A percentile compares a stretch with the other conserved stretches of the same genome.
These are phyloP conservation scores for Sanderia malayensis DNA, from an alignment of 30 jellyfish, hydroid and myxozoan genomes.

Conservation along the genomic window DNA sequence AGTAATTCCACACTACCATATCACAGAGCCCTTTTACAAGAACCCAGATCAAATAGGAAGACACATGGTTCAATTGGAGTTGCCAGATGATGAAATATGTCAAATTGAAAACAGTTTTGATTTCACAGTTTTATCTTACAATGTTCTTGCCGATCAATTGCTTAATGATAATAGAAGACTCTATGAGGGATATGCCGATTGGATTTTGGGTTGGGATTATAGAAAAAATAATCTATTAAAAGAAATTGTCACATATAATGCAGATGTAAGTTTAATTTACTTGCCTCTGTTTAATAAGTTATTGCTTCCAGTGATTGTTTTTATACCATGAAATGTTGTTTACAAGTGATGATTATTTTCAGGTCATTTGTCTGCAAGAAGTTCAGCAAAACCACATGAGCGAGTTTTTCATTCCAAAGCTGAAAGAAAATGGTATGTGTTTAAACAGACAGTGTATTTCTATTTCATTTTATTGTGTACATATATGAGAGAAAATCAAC, in stretches of 20 bases:
- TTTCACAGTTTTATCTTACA: conserved; percentile 87
- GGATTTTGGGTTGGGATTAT: conserved; percentile 76
- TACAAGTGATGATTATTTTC: too few species aligned
- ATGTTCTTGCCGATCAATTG: conserved; percentile 83
- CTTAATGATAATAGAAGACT: conserved; percentile 64
- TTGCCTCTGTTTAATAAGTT: background rate
- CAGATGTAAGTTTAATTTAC: conserved; percentile 88
- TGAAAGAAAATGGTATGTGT: conserved; percentile 58
- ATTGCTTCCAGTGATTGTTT: background rate
- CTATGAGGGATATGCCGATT: conserved; percentile 50
- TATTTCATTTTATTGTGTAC: too few species aligned
- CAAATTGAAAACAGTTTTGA: conserved; percentile 34
- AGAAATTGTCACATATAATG: conserved; percentile 65
- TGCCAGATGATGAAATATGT: conserved; percentile 12
- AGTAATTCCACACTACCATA: conserved; percentile 27
- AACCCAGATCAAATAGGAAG: conserved; percentile 53
- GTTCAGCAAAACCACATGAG: conserved; percentile 74
- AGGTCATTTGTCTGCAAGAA: conserved; percentile 93
- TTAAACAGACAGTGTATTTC: too few species aligned
- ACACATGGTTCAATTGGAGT: background rate
- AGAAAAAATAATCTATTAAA: conserved; percentile 68
- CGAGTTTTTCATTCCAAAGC: conserved; percentile 75
- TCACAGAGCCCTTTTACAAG: conserved; percentile 18
- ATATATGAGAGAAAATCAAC: too few species aligned
- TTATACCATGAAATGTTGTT: too few species aligned